These are phyloP conservation scores for Eupithecia exiguata DNA, from an alignment of 2,888 invertebrate genomes.

Conservation along the genomic window DNA sequence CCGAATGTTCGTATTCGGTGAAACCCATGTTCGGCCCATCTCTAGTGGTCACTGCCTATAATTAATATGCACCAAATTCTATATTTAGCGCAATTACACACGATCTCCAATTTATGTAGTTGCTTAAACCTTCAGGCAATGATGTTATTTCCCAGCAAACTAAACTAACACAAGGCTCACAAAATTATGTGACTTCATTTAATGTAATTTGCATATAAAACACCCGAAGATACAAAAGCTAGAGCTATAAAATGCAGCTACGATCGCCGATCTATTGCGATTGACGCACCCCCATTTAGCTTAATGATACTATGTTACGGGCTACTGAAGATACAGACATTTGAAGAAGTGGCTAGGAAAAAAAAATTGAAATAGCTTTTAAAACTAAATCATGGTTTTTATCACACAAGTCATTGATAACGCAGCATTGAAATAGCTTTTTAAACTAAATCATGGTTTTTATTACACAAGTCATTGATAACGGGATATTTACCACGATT, in stretches of 20 bases:
- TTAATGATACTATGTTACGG: slow-evolving; percentile 12
- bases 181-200: slow-evolving; percentile 14
- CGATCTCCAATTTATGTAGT: not conserved
- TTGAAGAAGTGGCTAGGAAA: not conserved
- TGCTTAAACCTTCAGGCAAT: not conserved
- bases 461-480: too few relatives aligned
- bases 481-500: too few relatives aligned
- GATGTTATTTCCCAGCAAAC: slow-evolving; percentile 6
- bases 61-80: too few relatives aligned
- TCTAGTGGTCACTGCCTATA: too few relatives aligned
- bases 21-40: too few relatives aligned
- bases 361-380: not conserved
- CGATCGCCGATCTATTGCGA: slow-evolving; percentile 6
- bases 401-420: too few relatives aligned
- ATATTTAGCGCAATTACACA: too few relatives aligned
- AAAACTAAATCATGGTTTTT: too few relatives aligned
- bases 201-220: slow-evolving; percentile 12
- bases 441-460: too few relatives aligned
- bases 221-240: slow-evolving; percentile 7
- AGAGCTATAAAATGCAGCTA: slow-evolving; percentile 12
- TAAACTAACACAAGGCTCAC: not conserved
- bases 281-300: slow-evolving; percentile 13
- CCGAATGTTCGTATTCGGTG: too few relatives aligned
- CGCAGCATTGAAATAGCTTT: too few relatives aligned
- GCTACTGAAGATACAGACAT: not conserved